phyloP scores from a whole-genome alignment of 2,888 invertebrate genomes.

The Rotaria socialis region DNA sequence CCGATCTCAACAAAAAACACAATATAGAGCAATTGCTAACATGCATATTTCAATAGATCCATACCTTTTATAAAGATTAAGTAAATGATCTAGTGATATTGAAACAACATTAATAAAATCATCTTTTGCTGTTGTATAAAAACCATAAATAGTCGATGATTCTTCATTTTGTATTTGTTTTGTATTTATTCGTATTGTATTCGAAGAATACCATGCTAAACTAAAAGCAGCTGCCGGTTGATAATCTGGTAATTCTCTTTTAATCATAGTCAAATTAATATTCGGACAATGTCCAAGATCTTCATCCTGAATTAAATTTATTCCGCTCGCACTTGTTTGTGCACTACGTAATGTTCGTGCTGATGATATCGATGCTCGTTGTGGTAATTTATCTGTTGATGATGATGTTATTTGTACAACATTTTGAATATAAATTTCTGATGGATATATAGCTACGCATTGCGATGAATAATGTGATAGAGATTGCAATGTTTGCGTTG shows the following conservation, averaged over 20 bases:
- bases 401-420: background rate
- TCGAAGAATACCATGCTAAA: conserved; percentile 33
- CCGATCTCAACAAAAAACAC: too few species aligned
- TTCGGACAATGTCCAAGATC: background rate
- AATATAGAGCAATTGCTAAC: too few species aligned
- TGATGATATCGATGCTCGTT: background rate
- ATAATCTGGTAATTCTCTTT: background rate
- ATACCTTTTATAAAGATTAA: conserved; percentile 2
- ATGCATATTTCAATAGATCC: background rate
- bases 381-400: conserved; percentile 14
- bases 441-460: background rate
- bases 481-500: background rate
- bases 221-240: background rate
- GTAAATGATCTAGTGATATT: background rate
- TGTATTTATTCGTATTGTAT: background rate
- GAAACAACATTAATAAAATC: background rate
- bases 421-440: background rate
- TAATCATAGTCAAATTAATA: background rate
- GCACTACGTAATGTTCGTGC: background rate
- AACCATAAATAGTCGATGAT: background rate
- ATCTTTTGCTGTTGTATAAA: background rate
- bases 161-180: background rate
- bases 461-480: background rate
- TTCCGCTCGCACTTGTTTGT: background rate
- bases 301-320: background rate